Evolutionary conservation across 2,113 vertebrate species (phyloP).

Genomic region (Tragelaphus imberbis): DNA sequence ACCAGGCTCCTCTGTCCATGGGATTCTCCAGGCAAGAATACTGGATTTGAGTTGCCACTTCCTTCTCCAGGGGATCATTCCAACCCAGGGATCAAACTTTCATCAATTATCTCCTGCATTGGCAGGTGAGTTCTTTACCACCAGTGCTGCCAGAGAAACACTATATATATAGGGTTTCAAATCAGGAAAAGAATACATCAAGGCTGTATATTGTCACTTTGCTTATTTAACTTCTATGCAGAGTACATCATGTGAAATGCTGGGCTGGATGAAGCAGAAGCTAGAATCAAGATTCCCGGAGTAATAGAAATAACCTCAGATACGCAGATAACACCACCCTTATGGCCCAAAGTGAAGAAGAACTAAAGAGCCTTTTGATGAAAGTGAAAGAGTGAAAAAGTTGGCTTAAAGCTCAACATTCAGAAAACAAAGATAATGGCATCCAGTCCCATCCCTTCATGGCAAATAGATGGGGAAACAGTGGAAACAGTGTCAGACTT

Average conservation of each 20-base stretch:
- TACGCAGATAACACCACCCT: background rate
- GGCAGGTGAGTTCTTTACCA: background rate
- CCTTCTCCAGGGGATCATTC: background rate
- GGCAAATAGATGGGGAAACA: background rate
- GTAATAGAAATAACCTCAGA: background rate
- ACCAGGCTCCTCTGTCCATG: background rate
- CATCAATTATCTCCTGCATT: background rate
- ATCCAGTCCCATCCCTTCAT: background rate
- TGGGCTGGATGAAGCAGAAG: background rate
- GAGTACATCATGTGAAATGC: background rate
- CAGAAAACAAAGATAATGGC: background rate
- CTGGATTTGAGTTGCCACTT: background rate
- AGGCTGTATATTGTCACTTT: background rate
- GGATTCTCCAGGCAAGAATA: background rate
- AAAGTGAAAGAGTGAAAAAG: background rate
- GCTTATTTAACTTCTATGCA: background rate
- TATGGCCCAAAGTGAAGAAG: background rate
- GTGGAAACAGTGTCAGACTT: background rate
- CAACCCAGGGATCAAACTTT: background rate
- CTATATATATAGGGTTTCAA: background rate
- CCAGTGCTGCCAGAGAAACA: background rate
- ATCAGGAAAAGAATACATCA: background rate
- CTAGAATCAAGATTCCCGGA: background rate
- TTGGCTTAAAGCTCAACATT: background rate
- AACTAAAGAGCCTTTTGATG: background rate